Percentiles rank a stretch among this genome's conserved stretches.
Conservation (phyloP, 2,797 vertebrate species). For the Thunnus albacares region DNA sequence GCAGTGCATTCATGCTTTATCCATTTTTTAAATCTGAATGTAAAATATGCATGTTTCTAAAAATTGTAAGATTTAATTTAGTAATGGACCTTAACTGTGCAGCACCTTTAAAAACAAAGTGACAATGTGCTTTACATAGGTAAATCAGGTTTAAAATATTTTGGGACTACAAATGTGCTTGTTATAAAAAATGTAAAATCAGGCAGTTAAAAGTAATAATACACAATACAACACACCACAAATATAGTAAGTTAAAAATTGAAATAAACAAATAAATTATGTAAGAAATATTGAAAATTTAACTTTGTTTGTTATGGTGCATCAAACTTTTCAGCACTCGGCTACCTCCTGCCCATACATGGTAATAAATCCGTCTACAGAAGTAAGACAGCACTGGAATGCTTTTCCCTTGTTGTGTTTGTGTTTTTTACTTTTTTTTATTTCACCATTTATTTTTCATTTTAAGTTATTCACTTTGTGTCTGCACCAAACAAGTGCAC, state of each 20-base stretch:
- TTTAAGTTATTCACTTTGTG: background rate
- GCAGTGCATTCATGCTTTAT: background rate
- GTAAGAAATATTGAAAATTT: background rate
- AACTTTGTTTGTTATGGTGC: constrained; percentile 17
- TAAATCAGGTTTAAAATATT: no score
- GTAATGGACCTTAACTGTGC: background rate
- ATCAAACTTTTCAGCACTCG: constrained; percentile 2
- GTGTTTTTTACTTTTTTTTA: background rate
- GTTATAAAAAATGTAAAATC: no score
- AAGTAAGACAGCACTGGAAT: background rate
- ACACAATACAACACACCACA: background rate
- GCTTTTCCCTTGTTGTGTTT: background rate
- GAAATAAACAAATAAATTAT: background rate
- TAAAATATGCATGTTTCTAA: background rate
- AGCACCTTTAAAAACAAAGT: background rate
- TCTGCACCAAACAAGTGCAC: constrained; percentile 10
- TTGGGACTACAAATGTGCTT: no score
- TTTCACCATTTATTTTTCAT: constrained; percentile 8
- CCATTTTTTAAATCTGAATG: no score
- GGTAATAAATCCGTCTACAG: constrained; percentile 12
- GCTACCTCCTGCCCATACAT: constrained; percentile 15
- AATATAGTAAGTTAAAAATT: background rate
- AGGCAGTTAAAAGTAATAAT: background rate
- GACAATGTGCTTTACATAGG: no score
- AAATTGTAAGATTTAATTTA: no score